These are phyloP conservation scores for Sarcophaga caerulescens DNA, from an alignment of 2,888 invertebrate genomes.

Conservation along the genomic window DNA sequence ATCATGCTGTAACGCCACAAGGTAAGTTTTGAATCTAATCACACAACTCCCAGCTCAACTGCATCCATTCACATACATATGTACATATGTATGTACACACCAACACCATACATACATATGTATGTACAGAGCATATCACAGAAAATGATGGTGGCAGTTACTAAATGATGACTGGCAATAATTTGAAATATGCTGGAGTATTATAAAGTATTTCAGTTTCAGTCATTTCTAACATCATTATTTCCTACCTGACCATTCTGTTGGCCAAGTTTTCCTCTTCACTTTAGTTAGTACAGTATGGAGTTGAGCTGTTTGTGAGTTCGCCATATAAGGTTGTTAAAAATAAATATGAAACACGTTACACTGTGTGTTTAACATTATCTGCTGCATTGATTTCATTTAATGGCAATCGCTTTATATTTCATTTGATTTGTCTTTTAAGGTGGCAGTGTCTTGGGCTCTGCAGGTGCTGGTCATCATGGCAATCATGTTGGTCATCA, in stretches of 20 bases:
- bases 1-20: conserved; percentile 79
- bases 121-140: not conserved
- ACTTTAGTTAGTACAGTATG: too few relatives aligned
- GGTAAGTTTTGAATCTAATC: conserved; percentile 71
- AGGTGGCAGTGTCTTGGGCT: conserved; percentile 65
- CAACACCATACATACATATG: not conserved
- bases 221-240: conserved; percentile 36
- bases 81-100: too few relatives aligned
- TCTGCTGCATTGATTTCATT: not conserved
- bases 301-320: too few relatives aligned
- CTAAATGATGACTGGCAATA: conserved; percentile 7
- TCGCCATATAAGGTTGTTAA: too few relatives aligned
- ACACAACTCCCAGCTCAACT: not conserved
- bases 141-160: not conserved
- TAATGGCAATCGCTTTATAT: not conserved
- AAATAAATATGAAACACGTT: too few relatives aligned
- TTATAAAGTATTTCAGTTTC: conserved; percentile 20
- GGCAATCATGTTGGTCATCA: conserved; percentile 81
- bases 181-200: conserved; percentile 48
- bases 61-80: too few relatives aligned
- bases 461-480: conserved; percentile 73
- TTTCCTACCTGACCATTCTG: not conserved
- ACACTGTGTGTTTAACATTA: not conserved
- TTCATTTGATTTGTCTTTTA: not conserved
- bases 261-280: too few relatives aligned